Percentiles rank a stretch among this genome's conserved stretches.
Conservation (phyloP, 2,888 invertebrate genomes). For the Thymelicus acteon region DNA sequence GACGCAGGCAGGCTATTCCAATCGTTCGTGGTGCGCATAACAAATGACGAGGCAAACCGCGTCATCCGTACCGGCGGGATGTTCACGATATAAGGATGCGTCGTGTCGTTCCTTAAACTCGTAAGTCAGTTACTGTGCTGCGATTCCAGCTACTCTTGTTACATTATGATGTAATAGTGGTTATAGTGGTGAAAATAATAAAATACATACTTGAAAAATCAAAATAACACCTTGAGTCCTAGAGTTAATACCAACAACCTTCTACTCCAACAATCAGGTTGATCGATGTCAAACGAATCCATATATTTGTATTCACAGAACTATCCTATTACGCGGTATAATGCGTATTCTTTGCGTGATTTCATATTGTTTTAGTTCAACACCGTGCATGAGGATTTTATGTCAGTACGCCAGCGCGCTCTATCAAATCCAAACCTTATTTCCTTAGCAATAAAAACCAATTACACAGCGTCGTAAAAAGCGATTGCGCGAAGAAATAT, state of each 20-base stretch:
- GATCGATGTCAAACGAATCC: constrained; percentile 29
- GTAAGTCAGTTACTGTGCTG: too few species aligned
- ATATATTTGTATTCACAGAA: constrained; percentile 39
- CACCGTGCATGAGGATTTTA: constrained; percentile 6
- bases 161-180: too few species aligned
- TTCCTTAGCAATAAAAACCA: background rate
- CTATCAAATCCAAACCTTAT: constrained; percentile 1
- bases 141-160: too few species aligned
- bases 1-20: too few species aligned
- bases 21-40: too few species aligned
- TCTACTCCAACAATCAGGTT: constrained; percentile 4
- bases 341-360: constrained; percentile 32
- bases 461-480: background rate
- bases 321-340: constrained; percentile 39
- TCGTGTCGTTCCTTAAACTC: too few species aligned
- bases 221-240: too few species aligned
- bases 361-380: constrained; percentile 36
- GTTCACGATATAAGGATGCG: too few species aligned
- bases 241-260: background rate
- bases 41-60: too few species aligned
- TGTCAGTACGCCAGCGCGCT: background rate
- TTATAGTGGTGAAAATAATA: too few species aligned
- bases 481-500: constrained; percentile 3
- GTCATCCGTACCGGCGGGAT: too few species aligned
- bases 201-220: too few species aligned